phyloP scores from a whole-genome alignment of 2,888 invertebrate species.

The Himalopsyche kuldschensis region DNA sequence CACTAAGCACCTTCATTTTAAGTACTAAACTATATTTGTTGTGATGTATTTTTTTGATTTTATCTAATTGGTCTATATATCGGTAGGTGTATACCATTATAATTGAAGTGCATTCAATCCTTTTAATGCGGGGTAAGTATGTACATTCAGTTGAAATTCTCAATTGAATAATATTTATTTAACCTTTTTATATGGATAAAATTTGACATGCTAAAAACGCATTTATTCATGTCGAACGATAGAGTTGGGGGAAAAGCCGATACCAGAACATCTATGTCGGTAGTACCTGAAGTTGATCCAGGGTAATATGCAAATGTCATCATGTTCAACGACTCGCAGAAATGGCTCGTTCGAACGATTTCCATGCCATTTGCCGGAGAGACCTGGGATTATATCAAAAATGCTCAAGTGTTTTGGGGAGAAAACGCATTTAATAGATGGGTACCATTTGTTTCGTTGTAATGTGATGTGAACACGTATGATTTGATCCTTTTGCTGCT shows the following conservation, averaged over 20 bases:
- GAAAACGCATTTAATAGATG: constrained; percentile 3
- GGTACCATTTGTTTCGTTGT: constrained; percentile 1
- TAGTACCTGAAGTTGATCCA: not conserved
- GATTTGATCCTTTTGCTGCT: not conserved
- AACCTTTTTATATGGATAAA: not conserved
- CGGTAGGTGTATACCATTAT: no score
- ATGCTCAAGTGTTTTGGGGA: not conserved
- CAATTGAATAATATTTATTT: not conserved
- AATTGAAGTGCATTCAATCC: no score
- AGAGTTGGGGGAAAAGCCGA: not conserved
- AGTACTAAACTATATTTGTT: no score
- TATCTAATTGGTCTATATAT: no score
- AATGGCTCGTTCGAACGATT: constrained; percentile 3
- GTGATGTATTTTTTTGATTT: no score
- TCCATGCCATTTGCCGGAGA: not conserved
- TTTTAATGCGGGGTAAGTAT: no score
- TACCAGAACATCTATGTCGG: not conserved
- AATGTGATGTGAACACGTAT: constrained; percentile 1
- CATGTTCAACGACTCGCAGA: not conserved
- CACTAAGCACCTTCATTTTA: no score
- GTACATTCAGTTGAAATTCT: no score
- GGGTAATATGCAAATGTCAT: constrained; percentile 1
- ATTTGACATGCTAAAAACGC: not conserved
- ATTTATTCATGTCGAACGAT: not conserved
- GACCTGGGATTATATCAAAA: constrained; percentile 4